Evolutionary conservation across 2,888 invertebrate species (phyloP), one percentile per base, ranked within the genome.

Genomic region (Agrochola macilenta): DNA sequence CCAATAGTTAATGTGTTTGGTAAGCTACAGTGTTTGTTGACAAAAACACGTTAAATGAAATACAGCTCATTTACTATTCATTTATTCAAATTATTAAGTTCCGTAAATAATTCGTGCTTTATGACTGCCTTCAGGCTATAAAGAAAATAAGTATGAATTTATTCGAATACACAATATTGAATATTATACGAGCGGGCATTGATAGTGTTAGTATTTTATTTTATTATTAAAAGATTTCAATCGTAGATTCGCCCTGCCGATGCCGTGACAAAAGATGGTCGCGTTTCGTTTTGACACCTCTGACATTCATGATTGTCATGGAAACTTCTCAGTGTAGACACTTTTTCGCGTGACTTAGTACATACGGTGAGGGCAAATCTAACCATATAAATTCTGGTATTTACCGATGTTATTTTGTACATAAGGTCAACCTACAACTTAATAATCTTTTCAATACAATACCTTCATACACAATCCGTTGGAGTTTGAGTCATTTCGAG

Each of bases 51-150:
- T 26, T 35, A 17, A 69, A 69, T 83, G 14, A 57, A 72, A 46
- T 46, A 83, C 20, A 58, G 3, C 58, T 72, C 12, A 63, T 85
- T 69, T 30, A 23, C 2, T 81, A 82, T 85, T 82, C 61, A 82
- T 82, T 52, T 66, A 83, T 82, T 69, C 69, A 58, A 66, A 68
- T 69, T 9, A 49, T 43, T 49, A 49, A 5, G 75, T 43, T 80
- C 58, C 68, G 68, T 58, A 71, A 69, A 76, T 76, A 69, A 75
- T 81, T 58, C 39, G 52, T 35, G 4, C 17, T 60, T 76, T 60
- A 58, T 23, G 57, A 64, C 49, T 46, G 35, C 20, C 54, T 30
- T 11, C 17, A 11, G n/a, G 35, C 43, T 17, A 7, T 30, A 26
- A 52, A 71, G n/a, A 26, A 58, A 84, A 80, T 26, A 14, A 17